Base-by-base conservation (phyloP, 2,113 vertebrate species). In the Rhinopomastus cyanomelas region DNA sequence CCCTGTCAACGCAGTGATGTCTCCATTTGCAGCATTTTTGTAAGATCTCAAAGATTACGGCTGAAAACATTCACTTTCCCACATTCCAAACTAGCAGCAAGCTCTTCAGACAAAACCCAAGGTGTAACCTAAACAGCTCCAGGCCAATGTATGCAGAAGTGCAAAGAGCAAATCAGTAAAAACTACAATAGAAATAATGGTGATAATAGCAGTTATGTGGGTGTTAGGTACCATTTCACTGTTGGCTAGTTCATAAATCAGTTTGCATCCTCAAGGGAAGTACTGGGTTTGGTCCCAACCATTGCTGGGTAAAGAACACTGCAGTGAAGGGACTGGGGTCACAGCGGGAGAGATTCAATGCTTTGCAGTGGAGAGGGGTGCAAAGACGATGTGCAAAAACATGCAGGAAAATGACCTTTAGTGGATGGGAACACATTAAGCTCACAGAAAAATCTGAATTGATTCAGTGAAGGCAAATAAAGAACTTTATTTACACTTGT, bases 401-500 rank as follows among this genome's bases (percentile, higher is more conserved):
- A 14, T 36, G 25, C 32, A 55, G 73, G 39, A 91, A 64, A 65
- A 56, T 57, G 44, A 52, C 37, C 85, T 7, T 76, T 57, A n/a
- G 61, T 49, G 61, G 61, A 82, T 71, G 65, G 76, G 68, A 95
- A 60, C 11, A 85, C 79, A 85, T 87, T 89, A 89, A 87, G 90
- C 68, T 36, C 2, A 0, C 36, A 87, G 52, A 89, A 92, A 89
- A 89, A 55, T 82, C 79, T 82, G 48, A 89, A 80, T 87, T 42
- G 72, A 44, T 71, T 11, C 56, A 52, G 46, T 17, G 30, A 91
- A 91, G 30, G 56, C 44, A 94, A 89, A 90, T 91, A 85, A 52
- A 48, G 39, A 74, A 71, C 73, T 93, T 91, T 83, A 85, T 93
- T 96, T 93, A 94, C 61, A 34, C 65, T 93, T 83, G 16, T 32